These are phyloP conservation scores for Drosophila sturtevanti DNA, from an alignment of 1,140 invertebrate species.

Conservation along the genomic window DNA sequence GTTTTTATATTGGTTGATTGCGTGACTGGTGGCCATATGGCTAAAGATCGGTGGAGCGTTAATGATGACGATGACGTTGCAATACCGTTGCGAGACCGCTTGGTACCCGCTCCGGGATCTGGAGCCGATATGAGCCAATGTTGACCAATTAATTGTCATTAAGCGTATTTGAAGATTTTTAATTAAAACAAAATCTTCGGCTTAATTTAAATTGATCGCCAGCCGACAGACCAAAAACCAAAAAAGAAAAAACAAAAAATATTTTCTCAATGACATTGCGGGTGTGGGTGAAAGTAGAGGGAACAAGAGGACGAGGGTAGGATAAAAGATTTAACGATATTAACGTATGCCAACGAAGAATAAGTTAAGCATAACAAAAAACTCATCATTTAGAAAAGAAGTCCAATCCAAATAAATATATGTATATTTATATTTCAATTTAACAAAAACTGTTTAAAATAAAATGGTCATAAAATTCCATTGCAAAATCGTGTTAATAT, in stretches of 20 bases:
- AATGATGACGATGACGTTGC: constrained; percentile 27
- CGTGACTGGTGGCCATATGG: constrained; percentile 71
- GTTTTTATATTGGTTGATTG: constrained; percentile 70
- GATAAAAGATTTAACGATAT: not conserved
- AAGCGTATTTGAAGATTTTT: constrained; percentile 81
- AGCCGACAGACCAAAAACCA: not conserved
- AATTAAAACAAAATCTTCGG: constrained; percentile 79
- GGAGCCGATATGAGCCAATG: constrained; percentile 49
- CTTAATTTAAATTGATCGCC: constrained; percentile 78
- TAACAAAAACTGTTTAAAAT: too few relatives aligned
- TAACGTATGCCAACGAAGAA: too few relatives aligned
- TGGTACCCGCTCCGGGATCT: constrained; percentile 35
- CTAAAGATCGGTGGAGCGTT: constrained; percentile 27
- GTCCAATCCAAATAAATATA: too few relatives aligned
- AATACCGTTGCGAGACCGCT: constrained; percentile 25
- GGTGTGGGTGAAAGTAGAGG: not conserved
- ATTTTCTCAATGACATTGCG: constrained; percentile 58
- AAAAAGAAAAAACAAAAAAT: constrained; percentile 40
- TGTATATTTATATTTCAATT: not conserved
- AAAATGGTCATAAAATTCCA: not conserved
- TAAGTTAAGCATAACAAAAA: too few relatives aligned
- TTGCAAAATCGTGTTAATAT: not conserved
- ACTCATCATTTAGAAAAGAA: too few relatives aligned
- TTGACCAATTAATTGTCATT: constrained; percentile 79
- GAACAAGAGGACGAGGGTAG: not conserved